Percentiles rank a stretch among this genome's conserved stretches.
phyloP scores from a whole-genome alignment of 2,797 vertebrate genomes.

The Iguana delicatissima region DNA sequence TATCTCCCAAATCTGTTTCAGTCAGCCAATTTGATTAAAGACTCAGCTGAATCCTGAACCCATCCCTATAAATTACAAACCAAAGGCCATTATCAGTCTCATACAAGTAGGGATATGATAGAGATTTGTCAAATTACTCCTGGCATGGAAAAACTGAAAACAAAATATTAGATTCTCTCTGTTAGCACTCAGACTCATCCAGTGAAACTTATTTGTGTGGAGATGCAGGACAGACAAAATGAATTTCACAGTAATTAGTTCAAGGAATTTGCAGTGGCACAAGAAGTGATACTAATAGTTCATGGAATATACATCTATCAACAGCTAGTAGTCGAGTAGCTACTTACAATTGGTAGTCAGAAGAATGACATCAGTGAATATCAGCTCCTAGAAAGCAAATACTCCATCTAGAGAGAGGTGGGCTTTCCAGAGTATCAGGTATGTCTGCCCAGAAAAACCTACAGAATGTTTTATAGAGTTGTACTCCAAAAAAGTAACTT shows the following conservation, averaged over 20 bases:
- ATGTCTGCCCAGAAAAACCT: too few relatives aligned
- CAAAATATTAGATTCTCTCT: neutral
- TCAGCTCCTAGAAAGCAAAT: neutral
- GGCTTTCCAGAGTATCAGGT: too few relatives aligned
- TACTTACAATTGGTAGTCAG: neutral
- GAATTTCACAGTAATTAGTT: neutral
- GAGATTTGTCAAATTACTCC: neutral
- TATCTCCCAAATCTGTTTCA: neutral
- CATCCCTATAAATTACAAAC: neutral
- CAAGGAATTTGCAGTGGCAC: neutral
- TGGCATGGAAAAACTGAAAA: neutral
- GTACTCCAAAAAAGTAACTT: too few relatives aligned
- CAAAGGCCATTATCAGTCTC: neutral
- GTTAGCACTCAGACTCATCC: neutral
- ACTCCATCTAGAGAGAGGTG: too few relatives aligned
- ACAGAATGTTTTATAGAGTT: too few relatives aligned
- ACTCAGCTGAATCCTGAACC: neutral
- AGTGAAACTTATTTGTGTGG: neutral
- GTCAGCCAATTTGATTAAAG: neutral
- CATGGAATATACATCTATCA: neutral
- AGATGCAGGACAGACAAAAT: too few relatives aligned
- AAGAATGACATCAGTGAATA: neutral
- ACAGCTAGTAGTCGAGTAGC: neutral
- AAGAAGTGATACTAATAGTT: neutral
- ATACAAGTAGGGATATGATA: neutral